Evolutionary conservation across 2,113 vertebrate species (phyloP), one percentile per base, ranked within the genome.

Genomic region (Xiphias gladius): DNA sequence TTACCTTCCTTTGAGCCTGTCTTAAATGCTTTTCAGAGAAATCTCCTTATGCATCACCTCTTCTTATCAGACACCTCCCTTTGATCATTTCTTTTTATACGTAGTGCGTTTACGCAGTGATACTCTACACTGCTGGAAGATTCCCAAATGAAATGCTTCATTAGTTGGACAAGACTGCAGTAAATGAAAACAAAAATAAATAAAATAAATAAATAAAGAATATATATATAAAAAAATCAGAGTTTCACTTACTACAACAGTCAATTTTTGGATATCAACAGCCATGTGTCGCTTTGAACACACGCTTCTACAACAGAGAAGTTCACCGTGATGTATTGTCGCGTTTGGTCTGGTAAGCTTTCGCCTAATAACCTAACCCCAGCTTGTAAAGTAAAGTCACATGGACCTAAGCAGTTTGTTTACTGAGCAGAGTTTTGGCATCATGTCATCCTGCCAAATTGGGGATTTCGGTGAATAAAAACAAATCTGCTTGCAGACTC

Each of bases 391-490:
- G 46, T 50, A 13, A 68, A 77, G 78, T 90, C 80, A 73, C 84
- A 64, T 73, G 84, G 65, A 73, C 57, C 48, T 86, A 87, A 91
- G 88, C 80, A 67, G 84, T 84, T 90, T 87, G 88, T 80, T 88
- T 61, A 85, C 82, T 16, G 55, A 76, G 72, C 67, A 8, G 66
- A 73, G 73, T 79, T 89, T 74, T 37, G 30, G 55, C 65, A 41
- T 63, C 46, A 1, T 68, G 76, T 72, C 64, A 43, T 19, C 3
- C 46, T 79, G 79, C 66, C 79, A 88, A 89, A 79, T 73, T 82
- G 58, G 76, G 71, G 81, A 79, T 80, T 90, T 80, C 70, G 69
- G 61, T 74, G 66, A 75, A 58, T 71, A 48, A 73, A 88, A 73
- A 85, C 66, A 81, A 86, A 88, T 88, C 88, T 79, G 82, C 30